Evolutionary conservation across 2,113 vertebrate species (phyloP).

Genomic region (Pangasianodon gigas): DNA sequence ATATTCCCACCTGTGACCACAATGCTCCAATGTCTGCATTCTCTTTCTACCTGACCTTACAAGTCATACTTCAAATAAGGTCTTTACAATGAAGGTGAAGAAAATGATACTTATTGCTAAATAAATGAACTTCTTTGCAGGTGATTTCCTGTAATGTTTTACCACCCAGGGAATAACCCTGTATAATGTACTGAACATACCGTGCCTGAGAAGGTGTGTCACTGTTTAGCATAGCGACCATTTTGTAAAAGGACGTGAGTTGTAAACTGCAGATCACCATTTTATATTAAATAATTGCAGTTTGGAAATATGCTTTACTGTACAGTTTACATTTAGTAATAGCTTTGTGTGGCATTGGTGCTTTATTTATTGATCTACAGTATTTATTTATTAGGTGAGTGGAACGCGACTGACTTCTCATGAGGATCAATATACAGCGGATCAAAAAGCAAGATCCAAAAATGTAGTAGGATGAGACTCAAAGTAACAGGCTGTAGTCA

Average conservation of each 20-base stretch:
- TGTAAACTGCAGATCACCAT: conserved; percentile 63
- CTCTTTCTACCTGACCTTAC: background rate
- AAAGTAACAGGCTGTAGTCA: background rate
- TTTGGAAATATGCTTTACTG: conserved; percentile 39
- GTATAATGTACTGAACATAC: conserved; percentile 63
- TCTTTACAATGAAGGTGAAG: background rate
- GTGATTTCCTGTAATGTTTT: conserved; percentile 35
- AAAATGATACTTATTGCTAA: background rate
- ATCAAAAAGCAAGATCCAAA: background rate
- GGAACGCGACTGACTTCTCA: background rate
- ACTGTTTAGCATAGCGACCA: conserved; percentile 67
- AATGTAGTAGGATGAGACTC: background rate
- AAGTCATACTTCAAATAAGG: background rate
- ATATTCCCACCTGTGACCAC: background rate
- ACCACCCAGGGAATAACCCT: conserved; percentile 63
- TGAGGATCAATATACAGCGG: background rate
- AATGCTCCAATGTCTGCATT: conserved; percentile 6
- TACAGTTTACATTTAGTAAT: conserved; percentile 35
- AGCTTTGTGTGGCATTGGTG: conserved; percentile 39
- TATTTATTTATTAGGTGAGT: conserved; percentile 42
- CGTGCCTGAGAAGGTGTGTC: conserved; percentile 72
- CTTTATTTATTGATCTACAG: conserved; percentile 50
- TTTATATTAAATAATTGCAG: conserved; percentile 67
- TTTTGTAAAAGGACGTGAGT: conserved; percentile 68
- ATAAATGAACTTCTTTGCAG: background rate